phyloP scores from a whole-genome alignment of 2,797 vertebrate species.

The Aselliscus stoliczkanus region DNA sequence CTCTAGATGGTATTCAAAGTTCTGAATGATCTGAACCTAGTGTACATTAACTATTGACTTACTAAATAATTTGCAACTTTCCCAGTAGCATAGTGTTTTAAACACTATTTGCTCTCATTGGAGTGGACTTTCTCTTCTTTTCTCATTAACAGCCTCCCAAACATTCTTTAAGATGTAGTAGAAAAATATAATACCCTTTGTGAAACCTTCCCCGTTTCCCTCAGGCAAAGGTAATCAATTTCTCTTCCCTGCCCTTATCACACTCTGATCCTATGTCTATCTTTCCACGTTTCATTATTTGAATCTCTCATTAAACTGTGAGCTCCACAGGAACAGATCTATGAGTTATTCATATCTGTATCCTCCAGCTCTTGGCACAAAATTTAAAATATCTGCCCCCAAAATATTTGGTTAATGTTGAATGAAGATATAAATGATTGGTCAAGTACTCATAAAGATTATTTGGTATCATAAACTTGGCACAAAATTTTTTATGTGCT shows the following conservation, averaged over 20 bases:
- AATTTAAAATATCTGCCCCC: not conserved
- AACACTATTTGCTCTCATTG: not conserved
- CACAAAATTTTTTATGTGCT: not conserved
- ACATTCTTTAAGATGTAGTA: not conserved
- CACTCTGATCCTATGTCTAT: not conserved
- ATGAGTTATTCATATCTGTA: not conserved
- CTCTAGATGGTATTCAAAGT: not conserved
- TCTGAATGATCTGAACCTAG: not conserved
- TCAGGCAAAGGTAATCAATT: not conserved
- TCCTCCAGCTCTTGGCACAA: not conserved
- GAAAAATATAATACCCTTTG: not conserved
- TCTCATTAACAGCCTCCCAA: not conserved
- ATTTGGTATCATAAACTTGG: slow-evolving; percentile 10
- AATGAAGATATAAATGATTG: not conserved
- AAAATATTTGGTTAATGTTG: not conserved
- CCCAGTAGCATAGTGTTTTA: not conserved
- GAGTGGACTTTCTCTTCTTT: not conserved
- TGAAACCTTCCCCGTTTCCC: not conserved
- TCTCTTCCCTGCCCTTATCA: not conserved
- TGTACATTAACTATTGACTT: not conserved
- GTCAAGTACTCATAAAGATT: not conserved
- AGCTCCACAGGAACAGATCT: not conserved
- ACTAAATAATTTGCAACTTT: not conserved
- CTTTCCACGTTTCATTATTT: not conserved
- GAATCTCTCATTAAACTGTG: not conserved